phyloP scores from a whole-genome alignment of 2,113 vertebrate species.

The Sitta europaea region DNA sequence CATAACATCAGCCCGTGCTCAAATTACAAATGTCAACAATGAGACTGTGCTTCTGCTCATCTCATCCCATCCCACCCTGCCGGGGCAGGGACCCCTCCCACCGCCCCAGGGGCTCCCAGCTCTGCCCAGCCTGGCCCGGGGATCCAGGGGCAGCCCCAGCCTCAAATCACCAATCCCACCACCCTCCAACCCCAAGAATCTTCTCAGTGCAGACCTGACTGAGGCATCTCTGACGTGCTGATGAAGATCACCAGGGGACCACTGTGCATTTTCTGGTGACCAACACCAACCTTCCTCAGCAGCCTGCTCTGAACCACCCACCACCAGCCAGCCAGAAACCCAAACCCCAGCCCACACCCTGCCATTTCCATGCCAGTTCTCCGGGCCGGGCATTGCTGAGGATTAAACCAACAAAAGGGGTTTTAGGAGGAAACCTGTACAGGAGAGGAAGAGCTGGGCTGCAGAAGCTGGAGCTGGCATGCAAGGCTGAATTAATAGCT shows the following conservation, averaged over 20 bases:
- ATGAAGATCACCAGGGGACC: background rate
- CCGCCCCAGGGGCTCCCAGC: background rate
- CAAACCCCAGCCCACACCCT: background rate
- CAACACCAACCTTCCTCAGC: background rate
- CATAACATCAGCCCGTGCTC: background rate
- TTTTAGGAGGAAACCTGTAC: background rate
- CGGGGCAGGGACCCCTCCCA: background rate
- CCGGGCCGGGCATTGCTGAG: background rate
- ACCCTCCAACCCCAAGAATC: background rate
- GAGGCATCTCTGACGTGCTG: fast-evolving
- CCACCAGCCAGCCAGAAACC: background rate
- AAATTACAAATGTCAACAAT: background rate
- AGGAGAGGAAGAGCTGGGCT: slow-evolving; percentile 10
- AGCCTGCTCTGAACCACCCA: background rate
- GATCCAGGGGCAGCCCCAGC: background rate
- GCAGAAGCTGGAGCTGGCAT: slow-evolving; percentile 29
- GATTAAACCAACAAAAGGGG: background rate
- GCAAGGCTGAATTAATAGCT: slow-evolving; percentile 72
- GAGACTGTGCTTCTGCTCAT: background rate
- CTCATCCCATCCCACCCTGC: background rate
- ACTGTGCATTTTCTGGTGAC: background rate
- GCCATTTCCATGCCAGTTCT: background rate
- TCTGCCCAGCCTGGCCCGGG: background rate
- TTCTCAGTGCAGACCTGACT: background rate
- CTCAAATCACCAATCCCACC: too few relatives aligned